Base-by-base conservation (phyloP, 2,113 vertebrate genomes). In the Gobiocypris rarus region DNA sequence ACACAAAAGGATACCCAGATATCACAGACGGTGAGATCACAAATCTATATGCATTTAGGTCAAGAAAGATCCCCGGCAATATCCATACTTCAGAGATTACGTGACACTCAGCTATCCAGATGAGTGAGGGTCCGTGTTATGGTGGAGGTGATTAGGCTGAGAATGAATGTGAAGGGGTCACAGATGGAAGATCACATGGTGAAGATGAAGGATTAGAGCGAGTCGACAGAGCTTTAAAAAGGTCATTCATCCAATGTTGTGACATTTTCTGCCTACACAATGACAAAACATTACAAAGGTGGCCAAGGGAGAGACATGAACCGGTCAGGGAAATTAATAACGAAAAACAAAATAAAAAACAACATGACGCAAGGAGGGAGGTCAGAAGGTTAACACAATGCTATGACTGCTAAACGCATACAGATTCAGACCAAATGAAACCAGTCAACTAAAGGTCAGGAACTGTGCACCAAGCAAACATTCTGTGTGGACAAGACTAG, bases 141-240 rank as follows among this genome's bases (percentile, higher is more conserved):
- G 34, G 52, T 70, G 17, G 9, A 52, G 52, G 73, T 67, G 75
- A 87, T 80, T 77, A 71, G 26, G 56, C 45, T 59, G 77, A 50
- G 69, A 85, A 85, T 73, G 83, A 83, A 88, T 76, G 75, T 81
- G 83, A 74, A 83, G 58, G 48, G 69, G 86, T 85, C 28, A 59
- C 69, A 85, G 76, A 81, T 81, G 69, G 79, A 65, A 74, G 75
- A 80, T 80, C 52, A 70, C 45, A 38, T 8, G 4, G 58, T 58
- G 45, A 81, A 75, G 59, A 80, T 80, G 58, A 85, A 83, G 65
- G 63, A 83, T 73, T 83, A 83, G 50, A 83, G 22, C 5, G 15
- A 70, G 82, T 76, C 31, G 24, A 45, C 71, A 26, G 31, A 61
- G 54, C 61, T 59, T 85, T 85, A 34, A 85, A 87, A 85, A 85